These are phyloP conservation scores for Rhabdomys dilectus DNA, from an alignment of 2,113 vertebrate species.

Conservation along the genomic window DNA sequence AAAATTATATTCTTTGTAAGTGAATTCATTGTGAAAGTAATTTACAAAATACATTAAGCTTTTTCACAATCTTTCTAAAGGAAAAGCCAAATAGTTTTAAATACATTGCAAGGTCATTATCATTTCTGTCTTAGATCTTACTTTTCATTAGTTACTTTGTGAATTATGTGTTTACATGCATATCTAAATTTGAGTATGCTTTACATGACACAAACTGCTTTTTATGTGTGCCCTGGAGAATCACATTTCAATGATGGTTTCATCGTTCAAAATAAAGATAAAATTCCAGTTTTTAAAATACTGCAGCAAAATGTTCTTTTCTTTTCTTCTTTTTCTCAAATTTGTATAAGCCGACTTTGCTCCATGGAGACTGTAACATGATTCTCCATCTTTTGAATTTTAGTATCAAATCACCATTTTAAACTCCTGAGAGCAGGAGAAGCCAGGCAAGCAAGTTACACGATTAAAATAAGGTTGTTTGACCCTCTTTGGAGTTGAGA, in stretches of 20 bases:
- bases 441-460: slow-evolving; percentile 28
- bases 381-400: slow-evolving; percentile 64
- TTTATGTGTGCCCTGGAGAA: slow-evolving; percentile 65
- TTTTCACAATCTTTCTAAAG: slow-evolving; percentile 85
- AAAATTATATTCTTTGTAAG: slow-evolving; percentile 88
- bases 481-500: slow-evolving; percentile 36
- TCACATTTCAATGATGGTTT: slow-evolving; percentile 48
- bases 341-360: slow-evolving; percentile 57
- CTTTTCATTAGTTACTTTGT: slow-evolving; percentile 78
- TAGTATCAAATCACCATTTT: slow-evolving; percentile 58
- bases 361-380: slow-evolving; percentile 42
- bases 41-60: slow-evolving; percentile 88
- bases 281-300: slow-evolving; percentile 71
- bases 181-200: slow-evolving; percentile 65
- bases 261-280: slow-evolving; percentile 68
- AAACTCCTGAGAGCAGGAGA: slow-evolving; percentile 50
- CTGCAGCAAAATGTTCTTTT: slow-evolving; percentile 47
- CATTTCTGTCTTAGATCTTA: slow-evolving; percentile 82
- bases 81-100: slow-evolving; percentile 85
- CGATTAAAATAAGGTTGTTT: slow-evolving; percentile 41
- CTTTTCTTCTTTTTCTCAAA: slow-evolving; percentile 54
- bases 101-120: slow-evolving; percentile 81
- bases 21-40: slow-evolving; percentile 87
- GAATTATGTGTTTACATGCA: slow-evolving; percentile 71
- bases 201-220: slow-evolving; percentile 58